phyloP scores from a whole-genome alignment of 2,113 vertebrate species.

The Arenaria interpres region DNA sequence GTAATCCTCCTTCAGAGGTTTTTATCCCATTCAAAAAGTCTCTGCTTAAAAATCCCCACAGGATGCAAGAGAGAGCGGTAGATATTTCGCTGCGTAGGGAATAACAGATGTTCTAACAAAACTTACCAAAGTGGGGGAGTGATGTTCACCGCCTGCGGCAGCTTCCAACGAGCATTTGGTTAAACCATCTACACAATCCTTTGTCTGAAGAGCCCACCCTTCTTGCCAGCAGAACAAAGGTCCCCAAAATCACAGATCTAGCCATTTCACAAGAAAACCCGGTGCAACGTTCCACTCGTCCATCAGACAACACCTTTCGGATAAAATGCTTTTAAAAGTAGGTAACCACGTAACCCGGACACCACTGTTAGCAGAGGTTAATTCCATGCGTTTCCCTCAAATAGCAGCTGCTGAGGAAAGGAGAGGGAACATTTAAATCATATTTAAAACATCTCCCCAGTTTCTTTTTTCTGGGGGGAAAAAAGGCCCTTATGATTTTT shows the following conservation, averaged over 20 bases:
- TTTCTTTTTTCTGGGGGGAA: neutral
- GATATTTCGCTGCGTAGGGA: slow-evolving; percentile 77
- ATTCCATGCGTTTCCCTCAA: neutral
- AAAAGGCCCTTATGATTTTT: neutral
- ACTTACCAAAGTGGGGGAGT: slow-evolving; percentile 44
- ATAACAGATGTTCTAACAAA: slow-evolving; percentile 44
- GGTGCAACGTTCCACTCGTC: neutral
- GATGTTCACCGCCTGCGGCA: slow-evolving; percentile 11
- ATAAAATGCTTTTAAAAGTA: neutral
- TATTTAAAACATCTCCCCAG: slow-evolving; percentile 30
- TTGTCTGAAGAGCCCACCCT: neutral
- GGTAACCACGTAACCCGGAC: neutral
- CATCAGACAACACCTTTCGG: slow-evolving; percentile 6
- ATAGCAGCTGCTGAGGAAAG: slow-evolving; percentile 35
- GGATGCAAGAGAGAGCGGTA: slow-evolving; percentile 62
- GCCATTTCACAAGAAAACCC: neutral
- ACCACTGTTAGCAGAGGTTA: neutral
- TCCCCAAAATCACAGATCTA: neutral
- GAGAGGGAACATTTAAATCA: neutral
- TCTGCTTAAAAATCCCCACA: slow-evolving; percentile 45
- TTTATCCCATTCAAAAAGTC: slow-evolving; percentile 65
- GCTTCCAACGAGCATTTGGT: slow-evolving; percentile 19
- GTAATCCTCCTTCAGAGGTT: slow-evolving; percentile 29
- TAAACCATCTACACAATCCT: neutral
- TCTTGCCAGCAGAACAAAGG: neutral